Percentiles rank a stretch among this genome's conserved stretches.
Conservation (phyloP, 2,113 vertebrate species). For the Anarrhichthys ocellatus region DNA sequence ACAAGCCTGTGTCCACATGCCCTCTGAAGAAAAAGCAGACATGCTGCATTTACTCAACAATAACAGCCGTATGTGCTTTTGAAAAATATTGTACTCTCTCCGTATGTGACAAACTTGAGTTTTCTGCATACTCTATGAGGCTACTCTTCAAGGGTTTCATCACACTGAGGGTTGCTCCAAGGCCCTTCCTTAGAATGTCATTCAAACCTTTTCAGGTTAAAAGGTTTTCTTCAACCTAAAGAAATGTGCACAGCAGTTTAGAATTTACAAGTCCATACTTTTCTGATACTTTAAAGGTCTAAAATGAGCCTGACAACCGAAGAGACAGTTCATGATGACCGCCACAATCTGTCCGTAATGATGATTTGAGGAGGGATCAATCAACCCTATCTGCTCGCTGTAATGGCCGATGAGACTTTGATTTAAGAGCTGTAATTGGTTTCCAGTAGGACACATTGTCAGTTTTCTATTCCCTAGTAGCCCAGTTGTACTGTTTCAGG, state of each 20-base stretch:
- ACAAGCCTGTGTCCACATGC: constrained; percentile 13
- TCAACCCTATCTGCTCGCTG: constrained; percentile 60
- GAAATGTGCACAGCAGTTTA: neutral
- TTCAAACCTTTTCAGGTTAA: constrained; percentile 27
- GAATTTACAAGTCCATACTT: constrained; percentile 20
- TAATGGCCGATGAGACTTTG: constrained; percentile 69
- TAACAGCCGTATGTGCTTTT: constrained; percentile 19
- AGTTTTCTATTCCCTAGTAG: constrained; percentile 61
- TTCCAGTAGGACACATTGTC: constrained; percentile 66
- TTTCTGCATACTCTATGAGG: constrained; percentile 6
- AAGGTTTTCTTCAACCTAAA: constrained; percentile 35
- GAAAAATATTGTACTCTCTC: constrained; percentile 22
- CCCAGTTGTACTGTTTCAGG: constrained; percentile 64
- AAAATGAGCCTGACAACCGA: constrained; percentile 13
- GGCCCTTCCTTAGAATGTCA: constrained; percentile 21
- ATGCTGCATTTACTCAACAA: constrained; percentile 18
- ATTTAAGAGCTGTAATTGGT: constrained; percentile 76
- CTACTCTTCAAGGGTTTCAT: neutral
- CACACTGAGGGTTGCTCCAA: constrained; percentile 36
- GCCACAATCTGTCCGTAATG: constrained; percentile 48
- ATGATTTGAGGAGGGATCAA: constrained; percentile 60
- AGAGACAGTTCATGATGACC: constrained; percentile 34
- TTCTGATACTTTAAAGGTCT: constrained; percentile 28
- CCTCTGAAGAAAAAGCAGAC: constrained; percentile 24
- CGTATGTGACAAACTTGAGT: neutral